Evolutionary conservation across 2,888 invertebrate species (phyloP).

Genomic region (Cheilosia soror): DNA sequence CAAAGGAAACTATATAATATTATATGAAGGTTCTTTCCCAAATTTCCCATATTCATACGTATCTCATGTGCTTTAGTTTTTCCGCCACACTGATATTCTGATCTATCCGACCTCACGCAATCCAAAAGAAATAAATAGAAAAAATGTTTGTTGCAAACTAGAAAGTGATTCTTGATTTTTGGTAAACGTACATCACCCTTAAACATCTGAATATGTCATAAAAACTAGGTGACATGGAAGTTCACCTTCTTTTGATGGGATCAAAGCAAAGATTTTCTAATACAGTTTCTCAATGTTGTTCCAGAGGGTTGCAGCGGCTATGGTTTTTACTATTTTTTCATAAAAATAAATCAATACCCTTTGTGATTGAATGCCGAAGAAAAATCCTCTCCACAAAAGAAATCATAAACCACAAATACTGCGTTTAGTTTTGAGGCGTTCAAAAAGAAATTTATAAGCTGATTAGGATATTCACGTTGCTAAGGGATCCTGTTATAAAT

Average conservation of each 20-base stretch:
- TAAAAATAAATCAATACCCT: conserved; percentile 54
- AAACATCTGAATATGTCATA: conserved; percentile 33
- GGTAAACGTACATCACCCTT: conserved; percentile 23
- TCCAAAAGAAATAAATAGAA: conserved; percentile 9
- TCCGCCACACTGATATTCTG: conserved; percentile 49
- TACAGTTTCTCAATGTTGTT: neutral
- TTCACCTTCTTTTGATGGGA: conserved; percentile 51
- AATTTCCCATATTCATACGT: conserved; percentile 23
- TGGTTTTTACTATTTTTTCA: neutral
- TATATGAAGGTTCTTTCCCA: conserved; percentile 3
- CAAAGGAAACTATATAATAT: neutral
- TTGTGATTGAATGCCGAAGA: neutral
- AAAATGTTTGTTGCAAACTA: conserved; percentile 49
- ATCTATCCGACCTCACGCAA: conserved; percentile 29
- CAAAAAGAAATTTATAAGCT: conserved; percentile 20
- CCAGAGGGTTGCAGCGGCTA: conserved; percentile 19
- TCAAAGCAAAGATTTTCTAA: conserved; percentile 13
- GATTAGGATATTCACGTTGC: conserved; percentile 32
- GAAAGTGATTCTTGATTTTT: conserved; percentile 44
- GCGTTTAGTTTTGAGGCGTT: conserved; percentile 6
- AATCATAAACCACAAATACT: conserved; percentile 31
- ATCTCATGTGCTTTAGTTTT: conserved; percentile 31
- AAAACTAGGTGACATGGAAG: conserved; percentile 46
- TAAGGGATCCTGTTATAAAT: neutral
- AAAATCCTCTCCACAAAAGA: neutral